Conservation (phyloP, 2,888 invertebrate genomes). For the Dusona sp. region DNA sequence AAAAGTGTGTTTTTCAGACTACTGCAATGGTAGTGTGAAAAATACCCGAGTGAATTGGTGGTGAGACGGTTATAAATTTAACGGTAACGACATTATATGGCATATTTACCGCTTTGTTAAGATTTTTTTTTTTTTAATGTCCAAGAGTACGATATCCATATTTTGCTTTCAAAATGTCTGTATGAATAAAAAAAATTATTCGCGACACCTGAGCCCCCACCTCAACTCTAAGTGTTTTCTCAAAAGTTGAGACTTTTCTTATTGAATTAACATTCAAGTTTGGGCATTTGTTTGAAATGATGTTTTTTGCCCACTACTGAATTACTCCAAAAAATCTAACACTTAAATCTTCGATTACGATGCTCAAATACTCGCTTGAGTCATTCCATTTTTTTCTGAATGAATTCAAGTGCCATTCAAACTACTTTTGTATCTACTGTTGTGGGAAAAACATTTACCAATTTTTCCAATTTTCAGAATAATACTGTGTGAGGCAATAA, state of each 20-base stretch:
- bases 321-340: too few relatives aligned
- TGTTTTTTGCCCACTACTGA: not conserved
- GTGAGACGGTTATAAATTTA: not conserved
- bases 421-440: too few relatives aligned
- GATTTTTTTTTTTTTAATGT: not conserved
- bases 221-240: not conserved
- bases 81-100: constrained; percentile 2
- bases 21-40: constrained; percentile 17
- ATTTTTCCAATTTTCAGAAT: not conserved
- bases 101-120: not conserved
- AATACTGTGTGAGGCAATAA: not conserved
- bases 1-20: not conserved
- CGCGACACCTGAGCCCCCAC: not conserved
- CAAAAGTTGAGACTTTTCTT: not conserved
- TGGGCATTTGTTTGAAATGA: not conserved
- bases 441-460: not conserved
- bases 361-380: too few relatives aligned
- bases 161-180: not conserved
- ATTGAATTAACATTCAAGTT: not conserved
- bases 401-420: too few relatives aligned
- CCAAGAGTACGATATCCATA: not conserved
- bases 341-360: too few relatives aligned
- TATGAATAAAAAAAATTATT: not conserved
- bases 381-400: too few relatives aligned
- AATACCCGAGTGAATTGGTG: not conserved